These are phyloP conservation scores for Capricornis sumatraensis DNA, from an alignment of 2,113 vertebrate genomes.

Conservation along the genomic window DNA sequence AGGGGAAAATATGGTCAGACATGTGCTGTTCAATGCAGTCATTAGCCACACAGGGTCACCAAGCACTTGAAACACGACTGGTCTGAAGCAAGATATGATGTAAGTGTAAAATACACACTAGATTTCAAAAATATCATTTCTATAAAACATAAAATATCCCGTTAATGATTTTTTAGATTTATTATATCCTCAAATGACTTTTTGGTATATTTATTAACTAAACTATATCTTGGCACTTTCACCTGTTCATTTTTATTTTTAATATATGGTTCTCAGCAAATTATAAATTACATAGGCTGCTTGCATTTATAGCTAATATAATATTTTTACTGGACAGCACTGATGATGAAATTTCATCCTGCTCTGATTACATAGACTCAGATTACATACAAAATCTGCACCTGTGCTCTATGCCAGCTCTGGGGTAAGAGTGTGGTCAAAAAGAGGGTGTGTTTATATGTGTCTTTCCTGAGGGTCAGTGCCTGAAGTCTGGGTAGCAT, in stretches of 20 bases:
- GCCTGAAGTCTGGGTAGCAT: background rate
- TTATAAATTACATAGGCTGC: background rate
- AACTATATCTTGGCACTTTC: background rate
- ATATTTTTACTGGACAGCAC: background rate
- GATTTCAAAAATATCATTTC: background rate
- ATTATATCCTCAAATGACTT: background rate
- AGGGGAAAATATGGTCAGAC: background rate
- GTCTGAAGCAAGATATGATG: background rate
- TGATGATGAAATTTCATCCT: background rate
- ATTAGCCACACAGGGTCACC: background rate
- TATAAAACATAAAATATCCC: background rate
- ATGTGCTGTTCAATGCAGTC: background rate
- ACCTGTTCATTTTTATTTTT: background rate
- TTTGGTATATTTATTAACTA: background rate
- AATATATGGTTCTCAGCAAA: background rate
- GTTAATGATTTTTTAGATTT: background rate
- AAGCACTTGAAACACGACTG: background rate
- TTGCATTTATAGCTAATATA: background rate
- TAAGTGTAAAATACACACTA: background rate
- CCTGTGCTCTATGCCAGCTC: background rate
- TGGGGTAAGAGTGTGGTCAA: background rate
- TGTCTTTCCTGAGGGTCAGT: background rate
- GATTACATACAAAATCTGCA: background rate
- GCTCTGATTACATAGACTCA: background rate
- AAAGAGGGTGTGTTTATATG: background rate